Conservation (phyloP, 35 echinoderm and acorn worm genomes). For the Apostichopus californicus region DNA sequence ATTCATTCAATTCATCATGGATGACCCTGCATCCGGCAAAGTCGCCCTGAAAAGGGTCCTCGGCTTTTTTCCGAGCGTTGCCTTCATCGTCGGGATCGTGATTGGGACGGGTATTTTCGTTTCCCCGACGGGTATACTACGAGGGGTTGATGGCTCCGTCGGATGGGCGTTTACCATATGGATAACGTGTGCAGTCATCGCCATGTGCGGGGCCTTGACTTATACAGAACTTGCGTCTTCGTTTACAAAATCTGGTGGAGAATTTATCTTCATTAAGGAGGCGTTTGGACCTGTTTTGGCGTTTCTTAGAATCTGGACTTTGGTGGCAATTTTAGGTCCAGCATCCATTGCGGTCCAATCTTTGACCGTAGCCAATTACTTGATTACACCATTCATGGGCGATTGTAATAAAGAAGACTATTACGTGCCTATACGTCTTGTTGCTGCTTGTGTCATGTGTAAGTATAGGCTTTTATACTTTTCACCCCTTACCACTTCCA, state of each 20-base stretch:
- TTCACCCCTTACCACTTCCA: background rate
- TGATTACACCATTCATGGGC: slow-evolving; percentile 54
- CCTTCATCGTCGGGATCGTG: slow-evolving; percentile 53
- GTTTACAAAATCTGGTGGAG: slow-evolving; percentile 66
- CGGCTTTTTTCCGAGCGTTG: slow-evolving; percentile 18
- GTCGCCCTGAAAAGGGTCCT: slow-evolving; percentile 3
- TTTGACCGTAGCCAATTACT: slow-evolving; percentile 52
- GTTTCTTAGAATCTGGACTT: slow-evolving; percentile 70
- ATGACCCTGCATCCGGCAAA: background rate
- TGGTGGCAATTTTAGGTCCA: slow-evolving; percentile 58
- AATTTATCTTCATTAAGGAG: slow-evolving; percentile 67
- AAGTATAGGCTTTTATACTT: background rate
- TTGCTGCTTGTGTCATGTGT: slow-evolving; percentile 45
- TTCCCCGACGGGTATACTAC: slow-evolving; percentile 66
- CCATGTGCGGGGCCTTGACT: slow-evolving; percentile 54
- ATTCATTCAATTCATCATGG: background rate
- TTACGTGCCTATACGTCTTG: slow-evolving; percentile 20
- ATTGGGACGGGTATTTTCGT: slow-evolving; percentile 86
- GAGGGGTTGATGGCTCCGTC: slow-evolving; percentile 58
- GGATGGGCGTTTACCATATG: slow-evolving; percentile 70
- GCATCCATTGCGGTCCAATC: slow-evolving; percentile 47
- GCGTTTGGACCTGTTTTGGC: slow-evolving; percentile 55
- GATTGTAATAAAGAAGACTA: slow-evolving; percentile 16
- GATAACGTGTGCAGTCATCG: slow-evolving; percentile 55
- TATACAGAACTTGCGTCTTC: slow-evolving; percentile 74